These are phyloP conservation scores for Xenus cinereus DNA, from an alignment of 2,113 vertebrate species.

Conservation along the genomic window DNA sequence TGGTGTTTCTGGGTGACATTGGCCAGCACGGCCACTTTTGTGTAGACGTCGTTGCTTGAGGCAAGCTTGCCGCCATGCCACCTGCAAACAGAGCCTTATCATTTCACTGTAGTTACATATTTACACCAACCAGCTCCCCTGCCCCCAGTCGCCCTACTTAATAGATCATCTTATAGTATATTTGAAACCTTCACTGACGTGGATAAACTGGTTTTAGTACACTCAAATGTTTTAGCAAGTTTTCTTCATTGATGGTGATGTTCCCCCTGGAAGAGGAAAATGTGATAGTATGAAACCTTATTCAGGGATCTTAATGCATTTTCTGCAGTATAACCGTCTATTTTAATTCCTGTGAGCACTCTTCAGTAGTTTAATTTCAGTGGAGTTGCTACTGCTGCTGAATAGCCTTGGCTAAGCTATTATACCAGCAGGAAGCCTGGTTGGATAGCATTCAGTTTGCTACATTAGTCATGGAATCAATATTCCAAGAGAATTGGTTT, in stretches of 20 bases:
- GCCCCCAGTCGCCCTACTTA: not conserved
- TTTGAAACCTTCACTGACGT: not conserved
- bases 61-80: not conserved
- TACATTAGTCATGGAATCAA: conserved; percentile 63
- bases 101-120: conserved; percentile 3
- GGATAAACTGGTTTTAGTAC: conserved; percentile 27
- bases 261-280: conserved; percentile 15
- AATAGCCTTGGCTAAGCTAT: conserved; percentile 54
- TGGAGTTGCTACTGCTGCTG: conserved; percentile 27
- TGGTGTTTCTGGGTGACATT: not conserved
- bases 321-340: conserved; percentile 4
- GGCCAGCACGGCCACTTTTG: not conserved
- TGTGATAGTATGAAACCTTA: conserved; percentile 7
- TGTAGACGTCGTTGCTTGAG: rapidly evolving
- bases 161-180: not conserved
- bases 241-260: not conserved
- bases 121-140: not conserved
- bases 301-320: conserved; percentile 34
- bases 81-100: not conserved
- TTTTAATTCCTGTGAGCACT: conserved; percentile 46
- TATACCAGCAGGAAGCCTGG: conserved; percentile 53
- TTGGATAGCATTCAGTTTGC: conserved; percentile 55
- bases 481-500: conserved; percentile 54
- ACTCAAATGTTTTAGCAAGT: not conserved
- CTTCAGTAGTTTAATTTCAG: conserved; percentile 45